phyloP scores from a whole-genome alignment of 2,888 invertebrate genomes.

The Mythimna lalbum region DNA sequence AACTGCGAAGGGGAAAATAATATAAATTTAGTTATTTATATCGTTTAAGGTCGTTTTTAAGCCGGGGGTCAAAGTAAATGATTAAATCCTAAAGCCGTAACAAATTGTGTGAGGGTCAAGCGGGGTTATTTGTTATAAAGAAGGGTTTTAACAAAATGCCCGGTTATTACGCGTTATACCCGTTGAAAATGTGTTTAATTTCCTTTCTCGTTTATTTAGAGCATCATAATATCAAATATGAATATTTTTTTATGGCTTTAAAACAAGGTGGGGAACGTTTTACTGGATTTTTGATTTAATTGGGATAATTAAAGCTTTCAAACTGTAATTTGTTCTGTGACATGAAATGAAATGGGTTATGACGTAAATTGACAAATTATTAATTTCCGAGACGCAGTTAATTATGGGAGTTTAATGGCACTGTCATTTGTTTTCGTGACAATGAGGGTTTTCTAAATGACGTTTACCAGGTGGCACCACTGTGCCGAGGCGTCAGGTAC shows the following conservation, averaged over 20 bases:
- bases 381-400: conserved; percentile 14
- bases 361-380: conserved; percentile 30
- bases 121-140: conserved; percentile 60
- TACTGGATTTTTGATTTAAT: conserved; percentile 19
- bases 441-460: too few relatives aligned
- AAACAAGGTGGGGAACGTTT: conserved; percentile 15
- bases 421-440: conserved; percentile 1
- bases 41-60: conserved; percentile 58
- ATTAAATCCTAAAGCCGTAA: conserved; percentile 62
- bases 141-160: conserved; percentile 54
- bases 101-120: conserved; percentile 64
- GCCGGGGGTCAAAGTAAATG: conserved; percentile 58
- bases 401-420: not conserved
- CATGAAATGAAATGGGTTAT: conserved; percentile 1
- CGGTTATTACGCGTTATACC: conserved; percentile 46
- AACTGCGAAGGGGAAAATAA: conserved; percentile 43
- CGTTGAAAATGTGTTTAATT: conserved; percentile 62
- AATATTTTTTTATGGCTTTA: conserved; percentile 39
- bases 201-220: conserved; percentile 55
- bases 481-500: too few relatives aligned
- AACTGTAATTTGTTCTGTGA: conserved; percentile 16
- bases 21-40: conserved; percentile 58
- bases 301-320: conserved; percentile 31
- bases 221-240: conserved; percentile 42
- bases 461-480: too few relatives aligned